Conservation (phyloP, 1,140 invertebrate species). For the Drosophila arawakana region DNA sequence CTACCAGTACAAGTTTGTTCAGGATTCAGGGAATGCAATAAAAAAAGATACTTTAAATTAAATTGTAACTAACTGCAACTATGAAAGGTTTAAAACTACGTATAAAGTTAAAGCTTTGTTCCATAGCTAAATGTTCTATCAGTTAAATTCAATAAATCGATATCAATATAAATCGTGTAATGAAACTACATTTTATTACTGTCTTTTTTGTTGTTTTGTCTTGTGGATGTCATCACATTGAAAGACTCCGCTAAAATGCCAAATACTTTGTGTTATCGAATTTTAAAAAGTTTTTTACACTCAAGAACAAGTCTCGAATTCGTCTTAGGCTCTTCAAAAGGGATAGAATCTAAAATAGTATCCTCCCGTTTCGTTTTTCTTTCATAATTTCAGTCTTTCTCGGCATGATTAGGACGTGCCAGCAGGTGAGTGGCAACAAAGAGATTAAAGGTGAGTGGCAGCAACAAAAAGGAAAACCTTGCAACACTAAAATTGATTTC, state of each 20-base stretch:
- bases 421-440: too few relatives aligned
- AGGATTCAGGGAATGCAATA: too few relatives aligned
- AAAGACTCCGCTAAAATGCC: not conserved
- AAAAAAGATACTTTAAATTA: too few relatives aligned
- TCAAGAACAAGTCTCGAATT: conserved; percentile 8
- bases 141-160: not conserved
- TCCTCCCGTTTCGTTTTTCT: not conserved
- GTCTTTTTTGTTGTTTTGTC: not conserved
- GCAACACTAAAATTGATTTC: not conserved
- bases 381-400: not conserved
- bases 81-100: too few relatives aligned
- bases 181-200: not conserved
- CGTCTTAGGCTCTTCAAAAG: conserved; percentile 29
- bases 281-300: not conserved
- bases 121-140: not conserved
- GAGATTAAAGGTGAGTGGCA: not conserved
- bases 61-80: too few relatives aligned
- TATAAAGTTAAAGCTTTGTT: not conserved
- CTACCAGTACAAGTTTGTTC: too few relatives aligned
- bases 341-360: not conserved
- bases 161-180: not conserved
- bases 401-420: too few relatives aligned
- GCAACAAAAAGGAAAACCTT: not conserved
- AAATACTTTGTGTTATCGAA: not conserved
- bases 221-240: not conserved